Evolutionary conservation across 2,113 vertebrate species (phyloP).

Genomic region (Ranitomeya variabilis): DNA sequence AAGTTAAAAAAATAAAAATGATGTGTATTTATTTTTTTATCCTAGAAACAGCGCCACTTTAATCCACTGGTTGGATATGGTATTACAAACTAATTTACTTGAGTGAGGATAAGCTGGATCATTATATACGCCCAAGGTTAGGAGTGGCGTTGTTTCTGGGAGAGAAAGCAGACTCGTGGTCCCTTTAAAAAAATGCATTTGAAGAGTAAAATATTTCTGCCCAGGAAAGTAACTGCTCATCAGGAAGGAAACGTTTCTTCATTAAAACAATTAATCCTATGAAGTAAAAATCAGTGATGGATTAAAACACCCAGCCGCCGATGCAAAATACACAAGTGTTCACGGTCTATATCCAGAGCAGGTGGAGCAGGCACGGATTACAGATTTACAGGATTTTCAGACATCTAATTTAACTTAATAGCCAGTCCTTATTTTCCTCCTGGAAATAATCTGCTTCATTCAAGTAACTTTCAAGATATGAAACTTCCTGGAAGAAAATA

Average conservation of each 20-base stretch:
- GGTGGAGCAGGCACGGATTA: background rate
- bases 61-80: too few species aligned
- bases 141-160: background rate
- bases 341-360: background rate
- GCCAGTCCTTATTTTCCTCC: constrained; percentile 77
- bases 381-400: background rate
- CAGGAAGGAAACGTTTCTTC: background rate
- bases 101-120: background rate
- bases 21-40: too few species aligned
- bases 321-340: background rate
- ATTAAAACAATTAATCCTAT: too few species aligned
- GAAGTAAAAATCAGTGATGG: background rate
- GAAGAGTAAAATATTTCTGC: background rate
- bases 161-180: background rate
- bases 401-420: background rate
- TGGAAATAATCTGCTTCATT: constrained; percentile 79
- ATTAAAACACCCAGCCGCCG: background rate
- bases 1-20: too few species aligned
- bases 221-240: background rate
- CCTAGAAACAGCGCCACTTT: too few species aligned
- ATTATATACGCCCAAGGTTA: background rate
- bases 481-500: constrained; percentile 70
- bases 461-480: constrained; percentile 72
- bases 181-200: background rate
- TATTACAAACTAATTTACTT: too few species aligned